Percentiles rank a stretch among this genome's conserved stretches.
Conservation (phyloP, 2,888 invertebrate genomes). For the Drosophila helvetica region DNA sequence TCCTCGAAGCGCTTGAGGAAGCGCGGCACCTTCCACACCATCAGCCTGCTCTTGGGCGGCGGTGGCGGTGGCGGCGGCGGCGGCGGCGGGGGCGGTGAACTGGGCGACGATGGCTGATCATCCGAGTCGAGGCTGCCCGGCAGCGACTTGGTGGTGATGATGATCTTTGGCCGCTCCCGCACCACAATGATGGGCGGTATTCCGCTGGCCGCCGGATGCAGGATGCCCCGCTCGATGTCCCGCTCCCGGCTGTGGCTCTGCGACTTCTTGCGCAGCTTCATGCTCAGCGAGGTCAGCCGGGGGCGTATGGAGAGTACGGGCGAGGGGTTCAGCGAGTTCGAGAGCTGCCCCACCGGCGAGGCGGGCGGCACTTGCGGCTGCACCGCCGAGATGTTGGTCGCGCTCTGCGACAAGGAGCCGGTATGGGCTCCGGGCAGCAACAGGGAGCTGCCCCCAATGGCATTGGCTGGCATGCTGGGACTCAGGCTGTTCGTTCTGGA, state of each 20-base stretch:
- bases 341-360: slow-evolving; percentile 82
- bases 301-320: slow-evolving; percentile 83
- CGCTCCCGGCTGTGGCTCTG: slow-evolving; percentile 63
- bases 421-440: slow-evolving; percentile 74
- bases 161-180: slow-evolving; percentile 84
- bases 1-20: slow-evolving; percentile 87
- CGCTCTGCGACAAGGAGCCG: slow-evolving; percentile 81
- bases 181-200: slow-evolving; percentile 76
- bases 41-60: slow-evolving; percentile 81
- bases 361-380: slow-evolving; percentile 83
- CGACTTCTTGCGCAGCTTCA: slow-evolving; percentile 82
- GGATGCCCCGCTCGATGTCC: slow-evolving; percentile 77
- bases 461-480: slow-evolving; percentile 75
- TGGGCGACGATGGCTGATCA: slow-evolving; percentile 84
- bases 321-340: slow-evolving; percentile 83
- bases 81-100: slow-evolving; percentile 71
- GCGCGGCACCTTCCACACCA: slow-evolving; percentile 89
- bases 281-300: slow-evolving; percentile 82
- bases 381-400: slow-evolving; percentile 82
- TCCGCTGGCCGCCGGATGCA: slow-evolving; percentile 63
- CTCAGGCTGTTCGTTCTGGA: slow-evolving; percentile 81
- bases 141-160: slow-evolving; percentile 88
- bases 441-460: slow-evolving; percentile 65
- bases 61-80: background rate
- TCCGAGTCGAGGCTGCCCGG: slow-evolving; percentile 93